Evolutionary conservation across 2,797 vertebrate genomes (phyloP).

Genomic region (Phyllotis vaccarum): DNA sequence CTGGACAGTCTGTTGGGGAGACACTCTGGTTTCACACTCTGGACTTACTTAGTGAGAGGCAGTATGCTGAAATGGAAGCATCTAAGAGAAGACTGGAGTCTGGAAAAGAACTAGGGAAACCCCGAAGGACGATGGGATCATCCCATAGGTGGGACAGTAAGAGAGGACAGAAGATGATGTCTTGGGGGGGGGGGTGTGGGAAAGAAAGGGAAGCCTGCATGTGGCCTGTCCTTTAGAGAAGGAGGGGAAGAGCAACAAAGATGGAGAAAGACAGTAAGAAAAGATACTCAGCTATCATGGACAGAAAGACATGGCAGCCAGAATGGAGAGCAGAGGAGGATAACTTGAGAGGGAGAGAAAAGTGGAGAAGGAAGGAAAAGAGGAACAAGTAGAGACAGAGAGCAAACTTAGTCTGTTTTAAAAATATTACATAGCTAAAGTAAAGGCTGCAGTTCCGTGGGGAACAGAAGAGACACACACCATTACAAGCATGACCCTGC

Average conservation of each 20-base stretch:
- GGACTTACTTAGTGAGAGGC: not conserved
- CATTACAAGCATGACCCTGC: not conserved
- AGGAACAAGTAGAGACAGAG: not conserved
- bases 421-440: constrained; percentile 4
- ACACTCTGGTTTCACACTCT: constrained; percentile 16
- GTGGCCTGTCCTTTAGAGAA: constrained; percentile 22
- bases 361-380: not conserved
- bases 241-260: constrained; percentile 19
- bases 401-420: constrained; percentile 11
- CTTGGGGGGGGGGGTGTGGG: not conserved
- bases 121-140: constrained; percentile 5
- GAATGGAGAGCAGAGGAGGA: not conserved
- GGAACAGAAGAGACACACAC: not conserved
- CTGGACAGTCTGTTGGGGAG: not conserved
- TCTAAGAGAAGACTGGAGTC: not conserved
- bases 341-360: not conserved
- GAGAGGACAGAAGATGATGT: constrained; percentile 11
- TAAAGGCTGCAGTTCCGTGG: not conserved
- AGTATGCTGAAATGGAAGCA: constrained; percentile 21
- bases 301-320: constrained; percentile 37
- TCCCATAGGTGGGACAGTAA: not conserved
- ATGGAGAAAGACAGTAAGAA: constrained; percentile 6
- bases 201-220: constrained; percentile 39
- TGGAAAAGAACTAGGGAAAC: constrained; percentile 52
- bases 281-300: constrained; percentile 22